Evolutionary conservation across 2,797 vertebrate genomes (phyloP).

Genomic region (Alcedo quadribrachys): DNA sequence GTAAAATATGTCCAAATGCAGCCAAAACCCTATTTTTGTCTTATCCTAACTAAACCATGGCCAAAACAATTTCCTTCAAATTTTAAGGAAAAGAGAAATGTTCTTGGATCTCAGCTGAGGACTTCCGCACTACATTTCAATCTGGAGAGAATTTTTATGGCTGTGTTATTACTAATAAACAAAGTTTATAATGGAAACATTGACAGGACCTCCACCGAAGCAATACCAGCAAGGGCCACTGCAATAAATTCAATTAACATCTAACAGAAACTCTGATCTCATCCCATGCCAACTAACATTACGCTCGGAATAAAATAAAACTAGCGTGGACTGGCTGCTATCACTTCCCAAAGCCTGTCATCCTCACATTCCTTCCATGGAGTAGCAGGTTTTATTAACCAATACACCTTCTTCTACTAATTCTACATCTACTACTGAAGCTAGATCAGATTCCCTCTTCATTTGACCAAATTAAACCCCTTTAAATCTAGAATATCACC

Average conservation of each 20-base stretch:
- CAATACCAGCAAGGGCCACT: not conserved
- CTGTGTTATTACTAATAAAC: slow-evolving; percentile 52
- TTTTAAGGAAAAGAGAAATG: slow-evolving; percentile 42
- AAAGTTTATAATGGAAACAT: slow-evolving; percentile 50
- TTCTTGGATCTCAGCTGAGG: slow-evolving; percentile 19
- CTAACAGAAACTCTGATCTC: slow-evolving; percentile 39
- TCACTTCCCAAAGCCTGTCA: not conserved
- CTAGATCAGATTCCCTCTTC: not conserved
- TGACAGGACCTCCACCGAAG: slow-evolving; percentile 6
- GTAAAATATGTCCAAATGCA: slow-evolving; percentile 33
- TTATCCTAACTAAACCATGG: slow-evolving; percentile 33
- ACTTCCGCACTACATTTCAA: slow-evolving; percentile 10
- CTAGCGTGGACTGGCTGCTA: not conserved
- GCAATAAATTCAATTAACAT: slow-evolving; percentile 49
- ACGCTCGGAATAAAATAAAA: slow-evolving; percentile 12
- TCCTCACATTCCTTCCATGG: slow-evolving; percentile 1
- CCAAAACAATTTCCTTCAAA: slow-evolving; percentile 49
- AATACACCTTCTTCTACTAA: not conserved
- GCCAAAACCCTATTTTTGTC: slow-evolving; percentile 41
- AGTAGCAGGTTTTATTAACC: slow-evolving; percentile 22
- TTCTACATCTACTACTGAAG: slow-evolving; percentile 7
- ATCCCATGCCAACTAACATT: not conserved
- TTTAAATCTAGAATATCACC: not conserved
- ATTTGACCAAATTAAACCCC: not conserved
- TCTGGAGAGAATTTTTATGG: slow-evolving; percentile 39